phyloP scores from a whole-genome alignment of 2,797 vertebrate species.

The Dromococcyx pavoninus region DNA sequence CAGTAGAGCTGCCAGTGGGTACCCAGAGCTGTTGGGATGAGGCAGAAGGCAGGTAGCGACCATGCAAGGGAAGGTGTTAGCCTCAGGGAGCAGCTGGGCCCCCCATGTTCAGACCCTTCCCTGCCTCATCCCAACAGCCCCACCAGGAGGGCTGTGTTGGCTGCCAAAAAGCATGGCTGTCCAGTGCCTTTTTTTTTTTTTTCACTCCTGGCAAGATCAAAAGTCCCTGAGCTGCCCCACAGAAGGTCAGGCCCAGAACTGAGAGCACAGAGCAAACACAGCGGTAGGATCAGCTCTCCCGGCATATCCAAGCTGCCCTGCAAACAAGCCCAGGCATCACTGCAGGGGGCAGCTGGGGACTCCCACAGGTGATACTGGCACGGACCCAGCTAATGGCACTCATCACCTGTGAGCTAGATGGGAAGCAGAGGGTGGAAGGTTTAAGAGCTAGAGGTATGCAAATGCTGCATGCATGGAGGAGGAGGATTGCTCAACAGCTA shows the following conservation, averaged over 20 bases:
- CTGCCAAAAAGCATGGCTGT: neutral
- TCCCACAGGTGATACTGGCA: neutral
- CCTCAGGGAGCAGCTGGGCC: neutral
- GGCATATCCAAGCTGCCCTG: neutral
- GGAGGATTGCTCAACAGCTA: slow-evolving; percentile 28
- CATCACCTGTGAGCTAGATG: neutral
- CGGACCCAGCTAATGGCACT: neutral
- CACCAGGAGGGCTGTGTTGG: neutral
- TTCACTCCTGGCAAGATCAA: neutral
- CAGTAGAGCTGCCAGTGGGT: fast-evolving
- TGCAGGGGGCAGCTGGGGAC: neutral
- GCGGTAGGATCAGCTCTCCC: neutral
- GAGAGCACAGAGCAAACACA: neutral
- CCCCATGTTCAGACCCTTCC: neutral
- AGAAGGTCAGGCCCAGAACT: neutral
- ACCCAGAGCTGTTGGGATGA: neutral
- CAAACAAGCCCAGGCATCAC: neutral
- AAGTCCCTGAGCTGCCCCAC: neutral
- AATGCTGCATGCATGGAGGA: neutral
- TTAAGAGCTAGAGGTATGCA: neutral
- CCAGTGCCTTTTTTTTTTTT: neutral
- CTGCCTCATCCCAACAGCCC: neutral
- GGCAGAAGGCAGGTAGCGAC: neutral
- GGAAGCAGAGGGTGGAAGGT: neutral
- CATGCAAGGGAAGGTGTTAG: neutral